phyloP scores from a whole-genome alignment of 2,888 invertebrate species.

The Choreutis nemorana region DNA sequence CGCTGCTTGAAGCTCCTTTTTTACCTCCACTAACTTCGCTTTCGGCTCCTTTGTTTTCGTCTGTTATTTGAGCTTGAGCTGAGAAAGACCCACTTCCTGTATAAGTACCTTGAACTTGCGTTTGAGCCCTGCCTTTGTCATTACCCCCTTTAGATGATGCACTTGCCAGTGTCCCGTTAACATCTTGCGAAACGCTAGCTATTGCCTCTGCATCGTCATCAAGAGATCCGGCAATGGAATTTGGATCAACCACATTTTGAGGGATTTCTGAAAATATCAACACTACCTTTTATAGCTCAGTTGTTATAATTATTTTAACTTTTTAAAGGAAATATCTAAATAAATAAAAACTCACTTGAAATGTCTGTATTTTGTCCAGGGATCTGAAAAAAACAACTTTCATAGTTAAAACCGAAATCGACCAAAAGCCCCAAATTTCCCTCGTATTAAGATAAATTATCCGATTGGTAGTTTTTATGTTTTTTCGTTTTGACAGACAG shows the following conservation, averaged over 20 bases:
- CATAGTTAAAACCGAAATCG: too few relatives aligned
- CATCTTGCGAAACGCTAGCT: conserved; percentile 65
- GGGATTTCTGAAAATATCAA: conserved; percentile 30
- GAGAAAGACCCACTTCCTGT: conserved; percentile 81
- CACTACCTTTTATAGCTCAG: background rate
- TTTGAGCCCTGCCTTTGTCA: conserved; percentile 78
- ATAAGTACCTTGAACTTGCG: conserved; percentile 84
- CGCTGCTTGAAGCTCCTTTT: conserved; percentile 77
- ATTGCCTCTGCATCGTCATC: conserved; percentile 80
- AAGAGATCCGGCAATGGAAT: conserved; percentile 21
- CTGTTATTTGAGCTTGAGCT: conserved; percentile 82
- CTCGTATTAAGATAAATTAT: too few relatives aligned
- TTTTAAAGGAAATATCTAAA: background rate
- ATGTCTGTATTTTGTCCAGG: too few relatives aligned
- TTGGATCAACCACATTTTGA: conserved; percentile 45
- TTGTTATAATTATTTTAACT: background rate
- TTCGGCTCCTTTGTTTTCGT: conserved; percentile 76
- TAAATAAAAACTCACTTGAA: background rate
- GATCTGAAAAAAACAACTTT: too few relatives aligned
- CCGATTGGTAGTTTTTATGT: too few relatives aligned
- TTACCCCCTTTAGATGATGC: conserved; percentile 81
- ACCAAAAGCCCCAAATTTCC: too few relatives aligned
- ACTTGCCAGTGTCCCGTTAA: conserved; percentile 75
- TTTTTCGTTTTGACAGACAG: too few relatives aligned
- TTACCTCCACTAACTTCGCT: conserved; percentile 75